These are phyloP conservation scores for Fistularia commersonii DNA, from an alignment of 2,797 vertebrate genomes.

Conservation along the genomic window DNA sequence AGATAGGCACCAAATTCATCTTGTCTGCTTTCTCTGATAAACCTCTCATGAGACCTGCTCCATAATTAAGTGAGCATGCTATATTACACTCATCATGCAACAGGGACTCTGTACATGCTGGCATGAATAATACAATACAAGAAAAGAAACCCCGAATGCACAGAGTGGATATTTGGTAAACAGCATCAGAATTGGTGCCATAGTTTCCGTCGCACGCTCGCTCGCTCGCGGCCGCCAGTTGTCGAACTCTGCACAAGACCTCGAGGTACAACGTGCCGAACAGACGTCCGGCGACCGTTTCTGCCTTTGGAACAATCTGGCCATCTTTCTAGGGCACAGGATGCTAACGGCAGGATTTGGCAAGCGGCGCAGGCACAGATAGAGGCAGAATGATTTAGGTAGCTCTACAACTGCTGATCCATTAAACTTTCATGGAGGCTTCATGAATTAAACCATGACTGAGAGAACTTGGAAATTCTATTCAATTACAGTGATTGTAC, in stretches of 20 bases:
- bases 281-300: slow-evolving; percentile 58
- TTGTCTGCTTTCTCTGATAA: slow-evolving; percentile 51
- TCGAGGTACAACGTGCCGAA: slow-evolving; percentile 62
- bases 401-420: slow-evolving; percentile 64
- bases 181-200: slow-evolving; percentile 32
- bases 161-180: slow-evolving; percentile 32
- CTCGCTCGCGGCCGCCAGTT: slow-evolving; percentile 27
- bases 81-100: slow-evolving; percentile 60
- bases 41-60: slow-evolving; percentile 56
- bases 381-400: slow-evolving; percentile 69
- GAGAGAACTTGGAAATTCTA: slow-evolving; percentile 68
- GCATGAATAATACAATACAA: slow-evolving; percentile 58
- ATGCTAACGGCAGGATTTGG: slow-evolving; percentile 68
- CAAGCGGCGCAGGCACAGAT: slow-evolving; percentile 51
- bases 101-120: slow-evolving; percentile 43
- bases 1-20: slow-evolving; percentile 47
- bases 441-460: slow-evolving; percentile 75
- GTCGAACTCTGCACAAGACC: slow-evolving; percentile 44
- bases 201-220: slow-evolving; percentile 2
- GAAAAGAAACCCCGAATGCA: slow-evolving; percentile 36
- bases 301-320: slow-evolving; percentile 69
- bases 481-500: slow-evolving; percentile 78
- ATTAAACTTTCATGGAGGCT: slow-evolving; percentile 76
- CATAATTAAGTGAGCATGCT: slow-evolving; percentile 63
- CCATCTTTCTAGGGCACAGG: slow-evolving; percentile 72